phyloP scores from a whole-genome alignment of 2,797 vertebrate species.

The Chaetodon trifasciatus region DNA sequence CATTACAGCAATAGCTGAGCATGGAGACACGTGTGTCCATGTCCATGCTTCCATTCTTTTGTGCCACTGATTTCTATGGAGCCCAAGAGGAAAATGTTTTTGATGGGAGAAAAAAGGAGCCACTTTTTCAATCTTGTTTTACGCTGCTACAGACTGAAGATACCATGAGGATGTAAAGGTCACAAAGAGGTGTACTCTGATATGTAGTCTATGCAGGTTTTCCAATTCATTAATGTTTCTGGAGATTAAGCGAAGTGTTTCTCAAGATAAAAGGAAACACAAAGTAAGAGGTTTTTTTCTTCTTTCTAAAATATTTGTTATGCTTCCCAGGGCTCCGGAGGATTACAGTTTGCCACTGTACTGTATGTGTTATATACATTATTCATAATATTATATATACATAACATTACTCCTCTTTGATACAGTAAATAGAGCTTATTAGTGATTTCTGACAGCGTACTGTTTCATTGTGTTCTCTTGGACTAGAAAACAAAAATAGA shows the following conservation, averaged over 20 bases:
- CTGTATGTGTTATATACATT: constrained; percentile 20
- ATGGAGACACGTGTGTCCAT: not conserved
- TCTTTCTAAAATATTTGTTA: not conserved
- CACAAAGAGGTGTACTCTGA: constrained; percentile 9
- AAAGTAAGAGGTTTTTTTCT: not conserved
- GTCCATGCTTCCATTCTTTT: not conserved
- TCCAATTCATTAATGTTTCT: constrained; percentile 9
- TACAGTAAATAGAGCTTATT: constrained; percentile 26
- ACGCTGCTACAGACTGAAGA: constrained; percentile 6
- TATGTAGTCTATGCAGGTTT: constrained; percentile 12
- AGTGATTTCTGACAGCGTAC: constrained; percentile 27
- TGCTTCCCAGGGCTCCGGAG: constrained; percentile 17
- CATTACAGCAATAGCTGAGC: not conserved
- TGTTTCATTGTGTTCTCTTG: constrained; percentile 51
- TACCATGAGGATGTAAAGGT: not conserved
- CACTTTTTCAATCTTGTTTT: not conserved
- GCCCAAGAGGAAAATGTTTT: too few relatives aligned
- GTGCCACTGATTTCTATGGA: not conserved
- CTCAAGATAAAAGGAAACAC: not conserved
- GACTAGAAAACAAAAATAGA: constrained; percentile 68
- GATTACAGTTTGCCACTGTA: constrained; percentile 22
- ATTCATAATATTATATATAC: too few relatives aligned
- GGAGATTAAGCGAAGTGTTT: constrained; percentile 18
- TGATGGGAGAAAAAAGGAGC: too few relatives aligned
- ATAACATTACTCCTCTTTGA: constrained; percentile 33